Percentiles rank a stretch among this genome's conserved stretches.
Evolutionary conservation across 1,140 invertebrate species (phyloP).

Genomic region (Notospermus geniculatus): DNA sequence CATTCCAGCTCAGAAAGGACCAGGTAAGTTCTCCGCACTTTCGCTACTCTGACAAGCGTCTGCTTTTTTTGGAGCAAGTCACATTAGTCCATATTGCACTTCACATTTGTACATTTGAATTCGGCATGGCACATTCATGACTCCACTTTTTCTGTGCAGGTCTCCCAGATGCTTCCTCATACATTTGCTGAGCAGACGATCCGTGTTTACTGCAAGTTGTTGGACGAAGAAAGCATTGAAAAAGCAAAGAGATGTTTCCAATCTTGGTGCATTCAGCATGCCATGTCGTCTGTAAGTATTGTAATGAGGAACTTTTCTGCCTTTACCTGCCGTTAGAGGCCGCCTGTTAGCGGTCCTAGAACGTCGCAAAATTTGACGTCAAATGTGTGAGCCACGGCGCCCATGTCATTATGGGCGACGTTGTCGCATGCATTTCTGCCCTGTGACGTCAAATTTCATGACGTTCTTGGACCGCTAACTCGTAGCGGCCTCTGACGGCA

Average conservation of each 20-base stretch:
- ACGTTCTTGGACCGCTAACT: too few species aligned
- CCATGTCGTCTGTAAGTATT: background rate
- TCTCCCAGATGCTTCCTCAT: background rate
- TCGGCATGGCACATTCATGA: background rate
- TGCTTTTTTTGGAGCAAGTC: too few species aligned
- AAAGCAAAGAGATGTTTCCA: background rate
- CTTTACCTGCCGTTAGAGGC: too few species aligned
- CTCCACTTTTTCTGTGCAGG: background rate
- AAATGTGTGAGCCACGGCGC: too few species aligned
- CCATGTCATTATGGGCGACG: too few species aligned
- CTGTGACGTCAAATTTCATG: too few species aligned
- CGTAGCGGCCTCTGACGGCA: too few species aligned
- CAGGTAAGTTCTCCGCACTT: slow-evolving; percentile 16
- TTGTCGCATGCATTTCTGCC: too few species aligned
- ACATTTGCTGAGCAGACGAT: slow-evolving; percentile 1
- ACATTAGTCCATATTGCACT: background rate
- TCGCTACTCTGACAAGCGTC: background rate
- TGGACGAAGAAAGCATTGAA: slow-evolving; percentile 3
- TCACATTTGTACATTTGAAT: background rate
- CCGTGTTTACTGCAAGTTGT: background rate
- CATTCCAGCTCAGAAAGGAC: slow-evolving; percentile 22
- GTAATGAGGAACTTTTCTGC: too few species aligned
- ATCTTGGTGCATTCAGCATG: background rate
- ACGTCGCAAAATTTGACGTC: too few species aligned
- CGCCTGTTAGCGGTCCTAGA: too few species aligned